These are phyloP conservation scores for Acromyrmex heyeri DNA, from an alignment of 1,140 invertebrate genomes.

Conservation along the genomic window DNA sequence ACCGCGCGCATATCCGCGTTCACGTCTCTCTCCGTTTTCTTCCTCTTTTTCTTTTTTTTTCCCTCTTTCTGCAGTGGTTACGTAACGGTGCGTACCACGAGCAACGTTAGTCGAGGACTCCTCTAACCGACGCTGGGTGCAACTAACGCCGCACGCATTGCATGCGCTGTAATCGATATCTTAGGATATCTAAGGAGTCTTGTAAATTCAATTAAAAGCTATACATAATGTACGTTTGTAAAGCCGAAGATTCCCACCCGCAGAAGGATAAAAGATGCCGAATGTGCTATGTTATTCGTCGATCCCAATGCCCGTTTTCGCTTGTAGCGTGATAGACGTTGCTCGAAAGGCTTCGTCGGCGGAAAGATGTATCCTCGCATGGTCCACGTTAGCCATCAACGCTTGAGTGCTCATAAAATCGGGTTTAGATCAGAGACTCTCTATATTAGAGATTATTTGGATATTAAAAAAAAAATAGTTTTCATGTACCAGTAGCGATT, in stretches of 20 bases:
- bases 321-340: background rate
- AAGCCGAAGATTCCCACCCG: background rate
- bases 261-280: background rate
- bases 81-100: constrained; percentile 36
- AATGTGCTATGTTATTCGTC: background rate
- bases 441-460: background rate
- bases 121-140: constrained; percentile 79
- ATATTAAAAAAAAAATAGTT: background rate
- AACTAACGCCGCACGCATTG: constrained; percentile 85
- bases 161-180: constrained; percentile 77
- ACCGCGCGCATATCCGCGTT: constrained; percentile 35
- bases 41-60: constrained; percentile 17
- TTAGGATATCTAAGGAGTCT: background rate
- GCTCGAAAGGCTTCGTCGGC: background rate
- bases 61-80: constrained; percentile 5
- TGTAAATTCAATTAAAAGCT: background rate
- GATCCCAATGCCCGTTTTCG: background rate
- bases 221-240: constrained; percentile 61
- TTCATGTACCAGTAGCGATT: background rate
- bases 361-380: background rate
- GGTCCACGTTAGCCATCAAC: background rate
- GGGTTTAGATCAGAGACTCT: background rate
- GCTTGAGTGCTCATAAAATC: background rate
- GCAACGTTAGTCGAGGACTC: constrained; percentile 41
- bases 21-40: constrained; percentile 52